Conservation (phyloP, 2,797 vertebrate genomes). For the Gallirallus australis region DNA sequence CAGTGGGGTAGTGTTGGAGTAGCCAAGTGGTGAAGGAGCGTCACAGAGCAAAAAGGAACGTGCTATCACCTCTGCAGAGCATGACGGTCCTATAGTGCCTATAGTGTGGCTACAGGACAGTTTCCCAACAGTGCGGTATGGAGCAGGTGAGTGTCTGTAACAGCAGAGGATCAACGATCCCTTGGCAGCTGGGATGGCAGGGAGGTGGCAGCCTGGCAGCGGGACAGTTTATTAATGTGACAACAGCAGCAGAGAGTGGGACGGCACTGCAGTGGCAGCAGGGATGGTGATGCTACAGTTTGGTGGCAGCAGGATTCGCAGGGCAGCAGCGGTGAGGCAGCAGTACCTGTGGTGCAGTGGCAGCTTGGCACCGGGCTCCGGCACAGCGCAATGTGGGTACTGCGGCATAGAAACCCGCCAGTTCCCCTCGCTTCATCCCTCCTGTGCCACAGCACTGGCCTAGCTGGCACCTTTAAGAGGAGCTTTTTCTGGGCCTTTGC, state of each 20-base stretch:
- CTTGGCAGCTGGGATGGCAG: rapidly evolving
- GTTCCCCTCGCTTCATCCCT: not conserved
- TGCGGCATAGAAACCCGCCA: not conserved
- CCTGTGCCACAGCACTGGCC: not conserved
- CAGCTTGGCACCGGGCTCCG: not conserved
- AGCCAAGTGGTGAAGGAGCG: not conserved
- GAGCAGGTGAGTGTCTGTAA: rapidly evolving
- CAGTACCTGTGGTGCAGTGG: not conserved
- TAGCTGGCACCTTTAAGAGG: not conserved
- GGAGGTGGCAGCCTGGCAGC: not conserved
- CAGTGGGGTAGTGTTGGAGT: not conserved
- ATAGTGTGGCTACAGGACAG: not conserved
- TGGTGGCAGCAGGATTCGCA: not conserved
- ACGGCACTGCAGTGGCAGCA: not conserved
- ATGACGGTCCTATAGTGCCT: not conserved
- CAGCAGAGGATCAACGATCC: not conserved
- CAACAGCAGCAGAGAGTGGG: not conserved
- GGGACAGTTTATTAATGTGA: not conserved
- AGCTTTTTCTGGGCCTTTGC: not conserved
- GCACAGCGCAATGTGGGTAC: rapidly evolving
- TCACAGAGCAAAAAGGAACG: not conserved
- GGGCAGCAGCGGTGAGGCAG: not conserved
- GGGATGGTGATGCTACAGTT: not conserved
- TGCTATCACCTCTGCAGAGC: not conserved
- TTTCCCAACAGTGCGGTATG: not conserved